Base-by-base conservation (phyloP, 1,140 invertebrate genomes). In the Homarus americanus region DNA sequence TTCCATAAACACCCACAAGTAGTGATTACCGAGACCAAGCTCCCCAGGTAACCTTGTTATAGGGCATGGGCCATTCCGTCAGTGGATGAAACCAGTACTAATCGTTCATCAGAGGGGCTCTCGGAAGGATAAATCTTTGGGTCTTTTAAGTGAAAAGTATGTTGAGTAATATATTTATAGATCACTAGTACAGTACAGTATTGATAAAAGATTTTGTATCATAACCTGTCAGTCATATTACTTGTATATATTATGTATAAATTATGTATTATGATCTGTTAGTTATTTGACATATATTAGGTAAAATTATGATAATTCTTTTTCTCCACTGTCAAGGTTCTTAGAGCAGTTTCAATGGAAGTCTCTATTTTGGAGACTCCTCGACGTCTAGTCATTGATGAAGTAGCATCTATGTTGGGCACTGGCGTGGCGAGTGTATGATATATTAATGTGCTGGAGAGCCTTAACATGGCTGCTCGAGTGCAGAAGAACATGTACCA, bases 401-500 rank as follows among this genome's bases (percentile, higher is more conserved):
- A 94, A 87, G 95, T 95, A 49, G 95, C 95, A 86, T 94, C 94
- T 89, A 93, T 93, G 78, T 91, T 96, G 80, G 95, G 95, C 7
- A 95, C 96, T 12, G 96, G 96, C 93, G 96, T 96, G 92, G 93
- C 96, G 75, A 95, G 96, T 93, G 96, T 97, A 93, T 97, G 97
- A 93, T 97, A 97, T 90, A 96, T 97, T 58, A 97, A 97, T 94
- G 96, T 97, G 73, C 94, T 97, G 80, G 96, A 97, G 93, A 96
- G 96, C 93, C 95, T 97, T 92, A 95, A 96, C 93, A 96, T 96
- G 94, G 95, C 96, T 38, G 95, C 95, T 66, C 95, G 96, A 92
- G 95, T 95, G 93, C 94, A 95, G 53, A 96, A 96, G 93, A 96
- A 96, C 93, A 95, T 95, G 63, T 96, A 96, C 93, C 93, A 95